Base-by-base conservation (phyloP, 2,888 invertebrate species). In the Chrysopilus asiliformis region DNA sequence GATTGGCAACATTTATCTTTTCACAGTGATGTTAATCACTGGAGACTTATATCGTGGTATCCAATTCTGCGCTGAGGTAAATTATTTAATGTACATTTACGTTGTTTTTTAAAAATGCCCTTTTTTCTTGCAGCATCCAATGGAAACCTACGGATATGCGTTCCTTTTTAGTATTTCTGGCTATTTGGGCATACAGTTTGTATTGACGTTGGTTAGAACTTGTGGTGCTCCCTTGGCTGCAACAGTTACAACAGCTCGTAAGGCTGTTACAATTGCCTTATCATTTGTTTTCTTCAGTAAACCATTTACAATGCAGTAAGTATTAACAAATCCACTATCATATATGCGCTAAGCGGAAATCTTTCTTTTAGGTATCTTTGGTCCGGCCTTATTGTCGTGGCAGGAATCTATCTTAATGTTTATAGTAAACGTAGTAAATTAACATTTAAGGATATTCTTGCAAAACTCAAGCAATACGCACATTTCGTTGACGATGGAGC, bases 281-380 rank as follows among this genome's bases (percentile, higher is more conserved):
- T 95, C 94, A 0, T 97, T 97, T 64, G 47, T 94, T 36, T 75
- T 94, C 52, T 97, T 97, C 58, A 77, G 80, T 57, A 95, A 95
- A 63, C 93, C 94, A 3, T 93, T 91, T 55, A 83, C 86, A 15
- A 73, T 83, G 48, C 87, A 90, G 83, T 94, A 74, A 77, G 82
- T 75, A 41, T 36, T 15, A 25, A 16, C 24, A 34, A 25, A n/a
- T 24, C 36, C 15, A 8, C 18, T 34, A 14, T 18, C 12, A 12
- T 16, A 25, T 25, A 14, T 28, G 15, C 9, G 7, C 10, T 15
- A 15, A 8, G 8, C 18, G n/a, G 30, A 32, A 38, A 24, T 39
- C 36, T 44, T 44, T 43, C 43, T 74, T 75, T 30, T 66, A 87
- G 87, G 58, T 90, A 90, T 58, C 57, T 82, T 1, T 94, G 91